These are phyloP conservation scores for Nyctibius bracteatus DNA, from an alignment of 2,113 vertebrate genomes.

Conservation along the genomic window DNA sequence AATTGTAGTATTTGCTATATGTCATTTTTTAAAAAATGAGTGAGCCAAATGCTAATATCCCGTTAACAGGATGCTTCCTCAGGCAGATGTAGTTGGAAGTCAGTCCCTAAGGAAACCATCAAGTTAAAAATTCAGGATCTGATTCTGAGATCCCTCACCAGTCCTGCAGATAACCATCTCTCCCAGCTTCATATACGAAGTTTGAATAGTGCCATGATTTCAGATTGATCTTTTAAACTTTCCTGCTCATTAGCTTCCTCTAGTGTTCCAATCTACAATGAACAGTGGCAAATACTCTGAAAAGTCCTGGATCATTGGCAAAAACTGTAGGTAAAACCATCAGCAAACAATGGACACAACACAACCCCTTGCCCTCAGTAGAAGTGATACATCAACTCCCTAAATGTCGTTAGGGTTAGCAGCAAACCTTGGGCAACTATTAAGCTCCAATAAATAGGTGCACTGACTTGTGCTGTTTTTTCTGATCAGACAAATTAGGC, in stretches of 20 bases:
- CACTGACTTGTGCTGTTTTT: background rate
- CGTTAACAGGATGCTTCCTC: background rate
- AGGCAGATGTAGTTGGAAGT: background rate
- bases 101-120: background rate
- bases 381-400: background rate
- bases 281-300: background rate
- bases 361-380: background rate
- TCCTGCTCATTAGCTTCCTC: background rate
- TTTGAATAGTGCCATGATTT: background rate
- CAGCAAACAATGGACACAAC: background rate
- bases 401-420: background rate
- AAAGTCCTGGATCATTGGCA: background rate
- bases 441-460: background rate
- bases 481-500: background rate
- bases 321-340: background rate
- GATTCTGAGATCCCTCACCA: background rate
- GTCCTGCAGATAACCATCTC: background rate
- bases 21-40: background rate
- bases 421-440: background rate
- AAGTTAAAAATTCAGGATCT: background rate
- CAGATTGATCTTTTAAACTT: background rate
- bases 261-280: background rate
- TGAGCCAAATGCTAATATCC: background rate
- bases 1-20: background rate
- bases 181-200: background rate